Percentiles rank a stretch among this genome's conserved stretches.
Conservation (phyloP, 2,888 invertebrate genomes). For the Vesta saturnalis region DNA sequence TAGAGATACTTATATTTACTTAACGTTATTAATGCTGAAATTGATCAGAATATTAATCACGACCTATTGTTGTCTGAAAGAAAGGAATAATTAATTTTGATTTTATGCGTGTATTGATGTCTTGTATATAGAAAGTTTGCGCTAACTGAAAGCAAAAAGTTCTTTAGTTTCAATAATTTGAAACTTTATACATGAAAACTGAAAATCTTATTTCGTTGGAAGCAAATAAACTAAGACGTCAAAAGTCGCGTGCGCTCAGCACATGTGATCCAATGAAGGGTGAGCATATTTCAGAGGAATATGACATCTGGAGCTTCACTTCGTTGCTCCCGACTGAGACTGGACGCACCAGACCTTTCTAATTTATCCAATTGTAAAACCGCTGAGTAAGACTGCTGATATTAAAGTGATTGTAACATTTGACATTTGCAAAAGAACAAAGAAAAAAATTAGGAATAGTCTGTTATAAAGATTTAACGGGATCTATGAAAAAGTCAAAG, state of each 20-base stretch:
- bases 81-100: no score
- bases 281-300: conserved; percentile 32
- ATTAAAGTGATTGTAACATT: conserved; percentile 27
- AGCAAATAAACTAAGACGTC: conserved; percentile 40
- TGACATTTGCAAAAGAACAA: conserved; percentile 11
- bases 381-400: conserved; percentile 36
- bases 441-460: conserved; percentile 8
- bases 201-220: no score
- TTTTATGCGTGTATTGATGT: no score
- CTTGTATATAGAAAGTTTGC: no score
- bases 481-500: conserved; percentile 16
- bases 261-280: conserved; percentile 37
- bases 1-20: no score
- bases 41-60: no score
- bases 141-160: no score
- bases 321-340: conserved; percentile 17
- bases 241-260: conserved; percentile 36
- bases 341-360: conserved; percentile 40
- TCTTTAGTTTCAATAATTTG: no score
- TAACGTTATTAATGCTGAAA: no score
- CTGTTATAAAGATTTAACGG: not conserved
- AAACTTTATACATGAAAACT: no score
- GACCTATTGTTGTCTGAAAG: no score
- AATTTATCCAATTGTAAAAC: conserved; percentile 44
- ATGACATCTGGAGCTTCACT: conserved; percentile 34